These are phyloP conservation scores for Sericinus montela DNA, from an alignment of 2,888 invertebrate species.

Conservation along the genomic window DNA sequence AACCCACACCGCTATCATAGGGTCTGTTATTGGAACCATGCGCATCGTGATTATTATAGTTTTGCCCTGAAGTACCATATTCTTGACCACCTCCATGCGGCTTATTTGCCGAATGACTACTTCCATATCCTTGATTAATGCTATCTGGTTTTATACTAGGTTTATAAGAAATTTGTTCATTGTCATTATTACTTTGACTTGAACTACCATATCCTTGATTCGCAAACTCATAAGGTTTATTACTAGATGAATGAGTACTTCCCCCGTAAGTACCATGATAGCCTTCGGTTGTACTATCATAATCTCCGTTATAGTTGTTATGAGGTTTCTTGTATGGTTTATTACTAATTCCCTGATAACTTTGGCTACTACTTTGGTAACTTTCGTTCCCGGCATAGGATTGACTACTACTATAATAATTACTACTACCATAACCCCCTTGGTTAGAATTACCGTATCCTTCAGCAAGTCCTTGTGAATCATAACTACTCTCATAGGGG, in stretches of 20 bases:
- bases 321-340: conserved; percentile 20
- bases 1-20: conserved; percentile 17
- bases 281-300: neutral
- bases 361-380: conserved; percentile 15
- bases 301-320: conserved; percentile 9
- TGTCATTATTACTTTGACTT: conserved; percentile 24
- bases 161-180: conserved; percentile 11
- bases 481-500: conserved; percentile 17
- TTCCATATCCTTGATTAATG: conserved; percentile 19
- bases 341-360: conserved; percentile 17
- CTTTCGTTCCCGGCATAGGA: conserved; percentile 10
- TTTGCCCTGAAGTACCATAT: conserved; percentile 23
- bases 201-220: conserved; percentile 18
- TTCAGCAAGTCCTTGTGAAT: conserved; percentile 5
- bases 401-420: conserved; percentile 22
- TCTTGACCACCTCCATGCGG: conserved; percentile 3
- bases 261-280: neutral
- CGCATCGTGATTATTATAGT: conserved; percentile 17
- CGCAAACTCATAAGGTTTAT: conserved; percentile 6
- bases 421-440: conserved; percentile 21
- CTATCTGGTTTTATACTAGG: conserved; percentile 15
- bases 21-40: conserved; percentile 20
- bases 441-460: conserved; percentile 22
- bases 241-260: conserved; percentile 1
- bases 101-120: neutral